Evolutionary conservation across 2,888 invertebrate genomes (phyloP).

Genomic region (Latrodectus hesperus): DNA sequence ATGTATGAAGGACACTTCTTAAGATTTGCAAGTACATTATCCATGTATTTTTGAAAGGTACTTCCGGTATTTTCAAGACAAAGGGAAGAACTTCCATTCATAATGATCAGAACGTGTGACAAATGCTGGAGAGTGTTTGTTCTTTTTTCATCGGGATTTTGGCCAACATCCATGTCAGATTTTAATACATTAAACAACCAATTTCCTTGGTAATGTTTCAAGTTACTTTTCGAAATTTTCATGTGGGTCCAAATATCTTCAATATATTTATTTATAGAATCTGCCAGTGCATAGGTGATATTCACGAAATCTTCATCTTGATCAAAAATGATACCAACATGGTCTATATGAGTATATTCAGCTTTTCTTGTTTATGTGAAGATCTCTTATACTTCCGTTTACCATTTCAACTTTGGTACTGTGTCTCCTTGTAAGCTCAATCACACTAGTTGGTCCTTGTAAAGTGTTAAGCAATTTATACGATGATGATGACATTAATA

Average conservation of each 20-base stretch:
- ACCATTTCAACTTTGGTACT: neutral
- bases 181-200: neutral
- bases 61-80: too few relatives aligned
- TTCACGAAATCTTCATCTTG: conserved; percentile 22
- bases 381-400: neutral
- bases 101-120: too few relatives aligned
- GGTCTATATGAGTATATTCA: neutral
- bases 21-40: neutral
- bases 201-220: neutral
- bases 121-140: neutral
- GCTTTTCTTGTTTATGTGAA: conserved; percentile 9
- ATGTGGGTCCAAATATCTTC: neutral
- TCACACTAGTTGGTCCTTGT: too few relatives aligned
- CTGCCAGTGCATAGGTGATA: neutral
- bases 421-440: too few relatives aligned
- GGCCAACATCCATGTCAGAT: neutral
- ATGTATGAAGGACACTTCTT: neutral
- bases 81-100: too few relatives aligned
- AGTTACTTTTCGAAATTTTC: neutral
- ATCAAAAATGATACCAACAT: conserved; percentile 3
- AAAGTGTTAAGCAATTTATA: too few relatives aligned
- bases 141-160: neutral
- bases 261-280: neutral
- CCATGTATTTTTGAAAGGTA: neutral
- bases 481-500: too few relatives aligned